A percentile compares a stretch with the other conserved stretches of the same genome.
These are phyloP conservation scores for Antheraea mylitta DNA, from an alignment of 1,140 invertebrate genomes.

Conservation along the genomic window DNA sequence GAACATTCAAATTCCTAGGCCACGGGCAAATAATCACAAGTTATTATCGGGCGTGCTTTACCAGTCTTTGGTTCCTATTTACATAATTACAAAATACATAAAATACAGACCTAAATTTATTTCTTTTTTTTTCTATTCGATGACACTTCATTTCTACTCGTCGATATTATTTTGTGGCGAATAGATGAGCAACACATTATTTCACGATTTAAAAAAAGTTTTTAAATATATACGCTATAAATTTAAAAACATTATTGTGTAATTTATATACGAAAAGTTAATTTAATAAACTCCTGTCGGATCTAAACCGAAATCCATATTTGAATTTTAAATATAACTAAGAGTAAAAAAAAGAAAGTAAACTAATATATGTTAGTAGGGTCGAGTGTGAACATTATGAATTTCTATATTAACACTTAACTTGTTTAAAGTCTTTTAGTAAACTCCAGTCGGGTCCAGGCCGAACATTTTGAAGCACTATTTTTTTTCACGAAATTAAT, in stretches of 20 bases:
- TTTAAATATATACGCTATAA: not conserved
- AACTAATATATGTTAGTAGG: slow-evolving; percentile 70
- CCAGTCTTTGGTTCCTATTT: slow-evolving; percentile 72
- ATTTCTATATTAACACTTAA: slow-evolving; percentile 36
- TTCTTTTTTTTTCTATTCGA: slow-evolving; percentile 67
- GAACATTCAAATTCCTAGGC: slow-evolving; percentile 30
- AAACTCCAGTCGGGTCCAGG: slow-evolving; percentile 56
- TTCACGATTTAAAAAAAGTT: not conserved
- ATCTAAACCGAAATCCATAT: slow-evolving; percentile 55
- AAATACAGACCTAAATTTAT: slow-evolving; percentile 21
- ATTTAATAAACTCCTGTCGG: slow-evolving; percentile 57
- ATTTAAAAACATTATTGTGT: slow-evolving; percentile 20
- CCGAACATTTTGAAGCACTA: slow-evolving; percentile 53
- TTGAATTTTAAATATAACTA: slow-evolving; percentile 17
- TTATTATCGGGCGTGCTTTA: slow-evolving; percentile 43
- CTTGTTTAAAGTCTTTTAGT: slow-evolving; percentile 42
- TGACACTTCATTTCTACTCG: slow-evolving; percentile 59
- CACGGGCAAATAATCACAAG: slow-evolving; percentile 28
- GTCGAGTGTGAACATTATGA: slow-evolving; percentile 62
- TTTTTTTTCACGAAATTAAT: slow-evolving; percentile 31
- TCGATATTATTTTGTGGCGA: slow-evolving; percentile 61
- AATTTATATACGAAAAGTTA: not conserved
- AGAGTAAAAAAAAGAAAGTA: slow-evolving; percentile 27
- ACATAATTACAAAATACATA: slow-evolving; percentile 44
- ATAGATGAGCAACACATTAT: slow-evolving; percentile 44